Evolutionary conservation across 2,113 vertebrate genomes (phyloP).

Genomic region (Triplophysa dalaica): DNA sequence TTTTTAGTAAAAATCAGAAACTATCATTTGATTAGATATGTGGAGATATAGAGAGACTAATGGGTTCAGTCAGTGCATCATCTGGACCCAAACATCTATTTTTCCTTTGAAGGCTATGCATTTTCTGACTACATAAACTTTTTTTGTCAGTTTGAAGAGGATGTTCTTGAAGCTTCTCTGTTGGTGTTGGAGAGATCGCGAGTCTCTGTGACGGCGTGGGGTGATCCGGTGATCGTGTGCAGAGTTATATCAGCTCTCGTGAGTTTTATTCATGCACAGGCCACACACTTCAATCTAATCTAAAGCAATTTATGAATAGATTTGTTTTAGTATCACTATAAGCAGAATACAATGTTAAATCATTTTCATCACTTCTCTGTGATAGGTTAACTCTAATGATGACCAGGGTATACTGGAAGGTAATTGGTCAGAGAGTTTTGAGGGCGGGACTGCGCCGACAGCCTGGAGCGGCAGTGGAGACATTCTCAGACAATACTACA

Average conservation of each 20-base stretch:
- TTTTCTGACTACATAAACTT: not conserved
- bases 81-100: too few species aligned
- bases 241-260: conserved; percentile 87
- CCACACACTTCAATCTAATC: too few species aligned
- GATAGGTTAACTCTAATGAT: conserved; percentile 86
- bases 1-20: too few species aligned
- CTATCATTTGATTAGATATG: too few species aligned
- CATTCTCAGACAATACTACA: conserved; percentile 83
- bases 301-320: too few species aligned
- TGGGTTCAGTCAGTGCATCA: too few species aligned
- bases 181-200: conserved; percentile 82
- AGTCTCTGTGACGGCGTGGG: conserved; percentile 75
- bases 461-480: conserved; percentile 89
- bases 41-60: too few species aligned
- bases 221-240: conserved; percentile 81
- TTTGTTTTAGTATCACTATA: too few species aligned
- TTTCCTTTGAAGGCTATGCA: too few species aligned
- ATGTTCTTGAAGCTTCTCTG: conserved; percentile 82
- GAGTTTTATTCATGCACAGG: conserved; percentile 45
- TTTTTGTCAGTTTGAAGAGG: conserved; percentile 78
- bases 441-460: conserved; percentile 77
- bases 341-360: too few species aligned
- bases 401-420: conserved; percentile 87
- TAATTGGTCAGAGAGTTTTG: conserved; percentile 85
- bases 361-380: not conserved